phyloP scores from a whole-genome alignment of 2,113 vertebrate genomes.

The Amphiprion percula region DNA sequence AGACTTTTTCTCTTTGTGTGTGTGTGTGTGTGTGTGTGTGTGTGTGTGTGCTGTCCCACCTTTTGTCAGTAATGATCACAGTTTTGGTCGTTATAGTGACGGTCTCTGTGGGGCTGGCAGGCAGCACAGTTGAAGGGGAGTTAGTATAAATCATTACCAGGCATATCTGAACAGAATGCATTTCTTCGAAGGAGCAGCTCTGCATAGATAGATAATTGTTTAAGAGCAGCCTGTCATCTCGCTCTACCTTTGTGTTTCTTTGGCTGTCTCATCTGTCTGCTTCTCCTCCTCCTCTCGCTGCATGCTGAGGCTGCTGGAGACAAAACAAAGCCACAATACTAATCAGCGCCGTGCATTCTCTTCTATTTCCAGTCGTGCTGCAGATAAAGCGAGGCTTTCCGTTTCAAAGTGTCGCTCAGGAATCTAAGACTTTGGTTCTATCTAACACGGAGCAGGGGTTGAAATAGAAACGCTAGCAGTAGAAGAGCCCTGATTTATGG shows the following conservation, averaged over 20 bases:
- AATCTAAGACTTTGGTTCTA: slow-evolving; percentile 46
- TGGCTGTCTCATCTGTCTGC: slow-evolving; percentile 64
- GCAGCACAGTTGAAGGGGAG: slow-evolving; percentile 35
- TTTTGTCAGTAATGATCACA: slow-evolving; percentile 65
- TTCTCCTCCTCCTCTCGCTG: slow-evolving; percentile 48
- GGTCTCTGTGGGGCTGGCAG: slow-evolving; percentile 61
- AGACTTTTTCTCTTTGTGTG: slow-evolving; percentile 7
- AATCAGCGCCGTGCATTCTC: slow-evolving; percentile 70
- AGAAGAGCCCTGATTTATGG: slow-evolving; percentile 37
- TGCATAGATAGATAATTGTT: slow-evolving; percentile 67
- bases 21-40: slow-evolving; percentile 13
- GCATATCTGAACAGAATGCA: slow-evolving; percentile 45
- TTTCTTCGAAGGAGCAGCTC: slow-evolving; percentile 56
- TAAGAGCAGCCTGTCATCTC: slow-evolving; percentile 73
- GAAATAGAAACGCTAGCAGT: slow-evolving; percentile 34
- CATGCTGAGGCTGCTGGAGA: slow-evolving; percentile 57
- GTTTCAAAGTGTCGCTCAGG: slow-evolving; percentile 52
- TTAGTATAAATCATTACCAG: slow-evolving; percentile 54
- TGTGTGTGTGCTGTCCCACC: slow-evolving; percentile 44
- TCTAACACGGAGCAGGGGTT: slow-evolving; percentile 27
- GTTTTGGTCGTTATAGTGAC: slow-evolving; percentile 66
- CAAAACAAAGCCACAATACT: slow-evolving; percentile 74
- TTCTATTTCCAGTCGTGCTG: slow-evolving; percentile 54
- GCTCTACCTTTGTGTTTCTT: slow-evolving; percentile 67
- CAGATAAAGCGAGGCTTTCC: slow-evolving; percentile 57